A percentile compares a stretch with the other conserved stretches of the same genome.
These are phyloP conservation scores for Cossypha caffra DNA, from an alignment of 2,797 vertebrate genomes.

Conservation along the genomic window DNA sequence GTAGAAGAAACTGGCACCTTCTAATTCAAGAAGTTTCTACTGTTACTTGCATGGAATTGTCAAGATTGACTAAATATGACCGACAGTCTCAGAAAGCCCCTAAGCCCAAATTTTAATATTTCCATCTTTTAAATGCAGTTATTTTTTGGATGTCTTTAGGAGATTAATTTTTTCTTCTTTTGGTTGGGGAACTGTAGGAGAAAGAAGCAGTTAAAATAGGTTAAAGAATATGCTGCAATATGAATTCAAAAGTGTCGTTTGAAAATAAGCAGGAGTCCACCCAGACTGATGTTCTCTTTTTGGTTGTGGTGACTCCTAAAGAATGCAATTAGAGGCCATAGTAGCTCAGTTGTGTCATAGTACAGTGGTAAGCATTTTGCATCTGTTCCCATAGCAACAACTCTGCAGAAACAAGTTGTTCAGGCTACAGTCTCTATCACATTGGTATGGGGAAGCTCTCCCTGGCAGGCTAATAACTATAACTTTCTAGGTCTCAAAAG, in stretches of 20 bases:
- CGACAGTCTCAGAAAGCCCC: neutral
- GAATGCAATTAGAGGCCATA: slow-evolving; percentile 20
- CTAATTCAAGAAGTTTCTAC: neutral
- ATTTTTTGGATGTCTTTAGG: neutral
- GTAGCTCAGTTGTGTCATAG: neutral
- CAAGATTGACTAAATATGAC: neutral
- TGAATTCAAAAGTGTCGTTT: neutral
- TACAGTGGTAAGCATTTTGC: slow-evolving; percentile 8
- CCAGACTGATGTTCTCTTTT: neutral
- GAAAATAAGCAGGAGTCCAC: neutral
- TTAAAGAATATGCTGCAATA: neutral
- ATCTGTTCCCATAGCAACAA: slow-evolving; percentile 65
- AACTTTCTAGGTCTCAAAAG: slow-evolving; percentile 45
- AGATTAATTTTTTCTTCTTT: neutral
- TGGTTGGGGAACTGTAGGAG: neutral
- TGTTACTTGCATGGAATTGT: neutral
- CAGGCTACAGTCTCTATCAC: slow-evolving; percentile 12
- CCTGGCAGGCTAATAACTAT: neutral
- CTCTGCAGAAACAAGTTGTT: slow-evolving; percentile 27
- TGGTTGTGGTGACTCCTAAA: neutral
- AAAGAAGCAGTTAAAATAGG: neutral
- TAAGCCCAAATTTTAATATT: neutral
- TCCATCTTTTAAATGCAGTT: neutral
- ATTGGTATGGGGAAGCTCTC: slow-evolving; percentile 18
- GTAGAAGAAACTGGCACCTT: neutral